These are phyloP conservation scores for Drosophila fuyamai DNA, from an alignment of 1,140 invertebrate species.

Conservation along the genomic window DNA sequence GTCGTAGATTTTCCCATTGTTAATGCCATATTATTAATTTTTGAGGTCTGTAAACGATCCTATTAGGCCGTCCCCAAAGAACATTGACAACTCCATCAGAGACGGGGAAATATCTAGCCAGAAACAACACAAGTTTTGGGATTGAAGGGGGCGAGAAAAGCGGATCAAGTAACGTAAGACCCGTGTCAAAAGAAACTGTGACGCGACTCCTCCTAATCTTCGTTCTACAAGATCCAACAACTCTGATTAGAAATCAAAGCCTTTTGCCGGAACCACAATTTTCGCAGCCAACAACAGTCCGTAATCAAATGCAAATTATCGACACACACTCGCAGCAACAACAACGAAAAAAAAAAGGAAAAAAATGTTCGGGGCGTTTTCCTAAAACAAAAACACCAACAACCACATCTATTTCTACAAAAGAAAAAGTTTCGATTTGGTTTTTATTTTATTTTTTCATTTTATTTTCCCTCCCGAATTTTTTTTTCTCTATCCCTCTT, in stretches of 20 bases:
- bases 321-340: constrained; percentile 49
- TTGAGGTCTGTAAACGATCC: constrained; percentile 62
- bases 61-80: constrained; percentile 63
- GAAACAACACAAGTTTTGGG: neutral
- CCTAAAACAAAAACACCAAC: constrained; percentile 24
- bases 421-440: constrained; percentile 72
- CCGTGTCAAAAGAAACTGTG: constrained; percentile 51
- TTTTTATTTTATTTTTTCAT: constrained; percentile 44
- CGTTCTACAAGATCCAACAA: constrained; percentile 62
- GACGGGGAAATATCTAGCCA: constrained; percentile 14
- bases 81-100: constrained; percentile 66
- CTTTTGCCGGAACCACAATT: constrained; percentile 73
- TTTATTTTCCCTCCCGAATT: constrained; percentile 21
- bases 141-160: neutral
- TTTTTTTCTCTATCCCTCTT: neutral
- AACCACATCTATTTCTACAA: constrained; percentile 36
- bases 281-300: constrained; percentile 59
- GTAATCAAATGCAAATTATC: constrained; percentile 82
- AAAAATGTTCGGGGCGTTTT: constrained; percentile 57
- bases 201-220: constrained; percentile 46
- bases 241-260: constrained; percentile 73
- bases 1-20: constrained; percentile 48
- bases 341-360: neutral
- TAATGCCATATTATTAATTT: constrained; percentile 68
- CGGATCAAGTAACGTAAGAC: constrained; percentile 70